Percentiles rank a stretch among this genome's conserved stretches.
phyloP scores from a whole-genome alignment of 2,888 invertebrate species.

The Rugalucina vietnamica region DNA sequence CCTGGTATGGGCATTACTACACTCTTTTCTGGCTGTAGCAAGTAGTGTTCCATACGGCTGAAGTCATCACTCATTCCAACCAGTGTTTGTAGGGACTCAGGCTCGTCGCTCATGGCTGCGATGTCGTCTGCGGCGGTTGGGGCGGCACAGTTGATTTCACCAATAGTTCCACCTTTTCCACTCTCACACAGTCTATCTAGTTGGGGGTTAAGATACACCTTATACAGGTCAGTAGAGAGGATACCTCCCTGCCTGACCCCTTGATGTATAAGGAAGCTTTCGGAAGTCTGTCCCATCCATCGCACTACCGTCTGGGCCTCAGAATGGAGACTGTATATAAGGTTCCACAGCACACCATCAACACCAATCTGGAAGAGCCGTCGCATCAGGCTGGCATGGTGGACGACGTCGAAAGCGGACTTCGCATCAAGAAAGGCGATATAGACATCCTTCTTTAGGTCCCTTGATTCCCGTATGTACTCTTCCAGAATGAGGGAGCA shows the following conservation, averaged over 20 bases:
- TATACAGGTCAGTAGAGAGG: slow-evolving; percentile 28
- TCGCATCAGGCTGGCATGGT: slow-evolving; percentile 26
- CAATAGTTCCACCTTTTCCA: neutral
- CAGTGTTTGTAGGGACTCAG: neutral
- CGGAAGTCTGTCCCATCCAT: neutral
- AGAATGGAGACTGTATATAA: neutral
- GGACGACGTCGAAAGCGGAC: slow-evolving; percentile 34
- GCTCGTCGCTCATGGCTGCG: neutral
- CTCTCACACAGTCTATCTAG: neutral
- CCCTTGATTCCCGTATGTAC: neutral
- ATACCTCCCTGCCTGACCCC: slow-evolving; percentile 26
- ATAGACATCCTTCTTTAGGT: neutral
- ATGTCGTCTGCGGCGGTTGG: slow-evolving; percentile 5
- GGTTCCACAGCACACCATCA: slow-evolving; percentile 4
- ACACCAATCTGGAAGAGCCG: slow-evolving; percentile 15
- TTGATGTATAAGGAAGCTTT: neutral
- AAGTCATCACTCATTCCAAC: neutral
- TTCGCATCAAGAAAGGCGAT: slow-evolving; percentile 34
- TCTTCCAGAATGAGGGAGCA: slow-evolving; percentile 22
- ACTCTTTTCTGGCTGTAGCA: neutral
- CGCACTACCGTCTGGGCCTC: neutral
- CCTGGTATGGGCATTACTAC: neutral
- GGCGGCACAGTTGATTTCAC: neutral
- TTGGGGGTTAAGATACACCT: slow-evolving; percentile 10
- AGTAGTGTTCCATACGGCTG: neutral